A percentile compares a stretch with the other conserved stretches of the same genome.
These are phyloP conservation scores for Anas bahamensis DNA, from an alignment of 2,797 vertebrate species.

Conservation along the genomic window DNA sequence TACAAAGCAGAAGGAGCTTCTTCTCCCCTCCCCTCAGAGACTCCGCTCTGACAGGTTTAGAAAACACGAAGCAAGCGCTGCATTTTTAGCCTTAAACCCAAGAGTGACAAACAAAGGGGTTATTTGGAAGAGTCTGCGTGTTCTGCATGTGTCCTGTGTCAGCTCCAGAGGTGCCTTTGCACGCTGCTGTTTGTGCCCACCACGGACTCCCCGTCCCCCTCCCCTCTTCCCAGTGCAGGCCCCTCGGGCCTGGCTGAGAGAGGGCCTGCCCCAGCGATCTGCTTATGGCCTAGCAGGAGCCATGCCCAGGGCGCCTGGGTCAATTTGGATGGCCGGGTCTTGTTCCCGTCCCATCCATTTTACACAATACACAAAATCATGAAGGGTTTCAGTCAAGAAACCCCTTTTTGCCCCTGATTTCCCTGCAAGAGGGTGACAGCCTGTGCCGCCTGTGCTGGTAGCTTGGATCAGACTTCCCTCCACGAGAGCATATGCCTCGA, in stretches of 20 bases:
- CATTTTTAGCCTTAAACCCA: not conserved
- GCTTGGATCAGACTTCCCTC: not conserved
- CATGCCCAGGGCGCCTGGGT: not conserved
- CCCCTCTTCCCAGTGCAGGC: not conserved
- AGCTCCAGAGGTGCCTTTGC: not conserved
- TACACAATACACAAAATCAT: not conserved
- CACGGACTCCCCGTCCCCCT: accelerated
- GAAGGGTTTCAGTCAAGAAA: not conserved
- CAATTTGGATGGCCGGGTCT: not conserved
- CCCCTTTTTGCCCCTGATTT: not conserved
- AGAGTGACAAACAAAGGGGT: not conserved
- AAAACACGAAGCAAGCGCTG: accelerated
- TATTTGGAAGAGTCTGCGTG: not conserved
- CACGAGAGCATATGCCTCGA: not conserved
- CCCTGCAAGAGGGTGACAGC: not conserved
- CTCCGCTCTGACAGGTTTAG: not conserved
- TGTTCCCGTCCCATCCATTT: not conserved
- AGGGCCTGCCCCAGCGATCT: not conserved
- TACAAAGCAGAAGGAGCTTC: not conserved
- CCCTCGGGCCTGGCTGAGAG: not conserved
- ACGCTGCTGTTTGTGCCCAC: accelerated
- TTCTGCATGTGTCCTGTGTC: not conserved
- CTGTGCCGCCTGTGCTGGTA: not conserved
- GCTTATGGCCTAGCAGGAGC: not conserved
- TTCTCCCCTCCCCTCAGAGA: not conserved